phyloP scores from a whole-genome alignment of 53 echinoderm and acorn worm species.

The Actinopyga echinites region DNA sequence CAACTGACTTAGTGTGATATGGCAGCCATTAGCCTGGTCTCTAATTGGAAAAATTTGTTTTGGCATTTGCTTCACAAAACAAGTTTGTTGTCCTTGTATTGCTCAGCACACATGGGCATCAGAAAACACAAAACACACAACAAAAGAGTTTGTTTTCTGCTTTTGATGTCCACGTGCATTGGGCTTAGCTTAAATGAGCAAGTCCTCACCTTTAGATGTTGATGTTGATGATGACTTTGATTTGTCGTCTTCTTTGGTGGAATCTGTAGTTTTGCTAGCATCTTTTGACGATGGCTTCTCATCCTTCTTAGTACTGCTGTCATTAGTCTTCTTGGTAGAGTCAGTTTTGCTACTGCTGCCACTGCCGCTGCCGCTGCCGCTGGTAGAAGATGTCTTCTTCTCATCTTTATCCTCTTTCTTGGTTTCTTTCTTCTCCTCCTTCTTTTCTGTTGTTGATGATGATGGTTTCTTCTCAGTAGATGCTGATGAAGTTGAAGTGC shows the following conservation, averaged over 20 bases:
- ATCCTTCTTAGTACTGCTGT: conserved; percentile 35
- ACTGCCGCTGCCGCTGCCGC: not conserved
- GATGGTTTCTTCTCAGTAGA: conserved; percentile 39
- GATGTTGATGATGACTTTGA: not conserved
- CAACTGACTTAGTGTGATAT: too few relatives aligned
- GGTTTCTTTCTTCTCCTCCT: conserved; percentile 53
- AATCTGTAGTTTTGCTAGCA: not conserved
- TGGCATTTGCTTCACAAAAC: too few relatives aligned
- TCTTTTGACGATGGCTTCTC: conserved; percentile 6
- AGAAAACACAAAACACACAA: too few relatives aligned
- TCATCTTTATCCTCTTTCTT: conserved; percentile 58
- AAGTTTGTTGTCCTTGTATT: too few relatives aligned
- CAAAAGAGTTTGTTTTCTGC: too few relatives aligned
- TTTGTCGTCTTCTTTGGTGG: conserved; percentile 44
- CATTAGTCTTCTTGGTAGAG: conserved; percentile 6
- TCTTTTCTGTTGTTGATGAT: conserved; percentile 53
- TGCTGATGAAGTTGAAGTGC: conserved; percentile 38
- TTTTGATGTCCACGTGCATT: too few relatives aligned
- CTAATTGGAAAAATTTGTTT: too few relatives aligned
- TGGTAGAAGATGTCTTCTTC: not conserved
- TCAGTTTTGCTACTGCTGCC: not conserved
- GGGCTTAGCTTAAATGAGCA: too few relatives aligned
- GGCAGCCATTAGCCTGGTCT: too few relatives aligned
- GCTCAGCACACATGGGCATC: too few relatives aligned
- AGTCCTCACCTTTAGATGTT: too few relatives aligned